These are phyloP conservation scores for Idaea aversata DNA, from an alignment of 2,888 invertebrate genomes.

Conservation along the genomic window DNA sequence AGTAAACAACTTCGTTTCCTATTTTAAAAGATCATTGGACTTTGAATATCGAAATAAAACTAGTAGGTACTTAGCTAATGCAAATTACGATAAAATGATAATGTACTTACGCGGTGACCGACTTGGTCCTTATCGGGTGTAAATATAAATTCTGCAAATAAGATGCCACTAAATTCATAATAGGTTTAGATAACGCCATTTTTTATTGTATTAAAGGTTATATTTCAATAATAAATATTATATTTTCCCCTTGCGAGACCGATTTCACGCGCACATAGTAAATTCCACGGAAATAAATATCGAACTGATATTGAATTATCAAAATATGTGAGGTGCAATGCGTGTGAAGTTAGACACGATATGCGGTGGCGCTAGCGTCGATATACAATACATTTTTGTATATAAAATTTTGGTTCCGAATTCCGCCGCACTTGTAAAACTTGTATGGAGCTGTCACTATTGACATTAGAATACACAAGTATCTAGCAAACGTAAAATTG, in stretches of 20 bases:
- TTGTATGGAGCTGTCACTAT: conserved; percentile 11
- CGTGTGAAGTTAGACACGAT: background rate
- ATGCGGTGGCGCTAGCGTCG: conserved; percentile 17
- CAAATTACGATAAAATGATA: conserved; percentile 35
- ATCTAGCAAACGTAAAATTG: no score
- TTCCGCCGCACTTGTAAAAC: conserved; percentile 7
- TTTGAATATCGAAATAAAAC: conserved; percentile 20
- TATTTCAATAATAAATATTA: conserved; percentile 2
- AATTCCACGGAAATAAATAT: conserved; percentile 13
- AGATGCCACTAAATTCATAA: conserved; percentile 83
- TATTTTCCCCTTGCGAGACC: background rate
- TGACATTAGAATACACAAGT: conserved; percentile 11
- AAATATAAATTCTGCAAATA: conserved; percentile 88
- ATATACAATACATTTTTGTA: conserved; percentile 2
- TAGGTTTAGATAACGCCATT: conserved; percentile 87
- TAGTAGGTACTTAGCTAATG: background rate
- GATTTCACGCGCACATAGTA: conserved; percentile 14
- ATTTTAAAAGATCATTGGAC: conserved; percentile 18
- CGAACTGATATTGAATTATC: conserved; percentile 27
- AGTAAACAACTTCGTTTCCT: background rate
- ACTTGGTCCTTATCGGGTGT: conserved; percentile 88
- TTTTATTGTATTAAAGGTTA: conserved; percentile 30
- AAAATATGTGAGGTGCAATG: conserved; percentile 8
- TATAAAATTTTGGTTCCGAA: conserved; percentile 6
- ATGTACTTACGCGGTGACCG: conserved; percentile 85